Conservation (phyloP, 2,113 vertebrate species). For the Myiozetetes cayanensis region DNA sequence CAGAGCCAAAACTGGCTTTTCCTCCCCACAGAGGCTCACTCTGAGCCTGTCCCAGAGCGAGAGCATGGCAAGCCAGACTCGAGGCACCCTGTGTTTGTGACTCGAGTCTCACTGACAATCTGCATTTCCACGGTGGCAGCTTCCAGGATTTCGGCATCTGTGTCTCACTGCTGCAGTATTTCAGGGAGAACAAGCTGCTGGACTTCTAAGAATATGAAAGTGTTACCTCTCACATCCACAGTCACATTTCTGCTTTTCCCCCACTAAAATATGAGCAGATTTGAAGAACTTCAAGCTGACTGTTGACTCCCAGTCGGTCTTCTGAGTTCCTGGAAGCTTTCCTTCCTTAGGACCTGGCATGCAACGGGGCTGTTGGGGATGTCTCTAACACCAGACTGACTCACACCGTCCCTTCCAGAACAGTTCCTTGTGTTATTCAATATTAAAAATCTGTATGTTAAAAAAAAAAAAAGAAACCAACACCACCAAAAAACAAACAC, state of each 20-base stretch:
- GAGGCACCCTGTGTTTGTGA: rapidly evolving
- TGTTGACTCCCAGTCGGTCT: neutral
- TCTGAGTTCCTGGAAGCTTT: neutral
- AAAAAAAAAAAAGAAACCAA: neutral
- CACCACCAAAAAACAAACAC: neutral
- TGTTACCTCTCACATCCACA: neutral
- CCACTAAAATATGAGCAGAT: neutral
- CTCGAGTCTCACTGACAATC: neutral
- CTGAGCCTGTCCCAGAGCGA: neutral
- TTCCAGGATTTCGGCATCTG: neutral
- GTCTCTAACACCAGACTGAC: neutral
- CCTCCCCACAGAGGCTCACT: neutral
- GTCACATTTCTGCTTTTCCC: neutral
- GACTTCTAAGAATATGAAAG: neutral
- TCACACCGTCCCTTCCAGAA: neutral
- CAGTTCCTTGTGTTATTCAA: neutral
- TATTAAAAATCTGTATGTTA: neutral
- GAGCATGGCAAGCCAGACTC: rapidly evolving
- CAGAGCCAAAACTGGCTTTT: neutral
- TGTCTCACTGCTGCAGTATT: neutral
- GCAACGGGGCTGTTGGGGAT: neutral
- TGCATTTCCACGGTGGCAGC: neutral
- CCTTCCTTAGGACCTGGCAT: neutral
- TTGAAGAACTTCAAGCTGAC: neutral
- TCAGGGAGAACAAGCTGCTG: neutral